These are phyloP conservation scores for Bujurquina vittata DNA, from an alignment of 2,113 vertebrate species.

Conservation along the genomic window DNA sequence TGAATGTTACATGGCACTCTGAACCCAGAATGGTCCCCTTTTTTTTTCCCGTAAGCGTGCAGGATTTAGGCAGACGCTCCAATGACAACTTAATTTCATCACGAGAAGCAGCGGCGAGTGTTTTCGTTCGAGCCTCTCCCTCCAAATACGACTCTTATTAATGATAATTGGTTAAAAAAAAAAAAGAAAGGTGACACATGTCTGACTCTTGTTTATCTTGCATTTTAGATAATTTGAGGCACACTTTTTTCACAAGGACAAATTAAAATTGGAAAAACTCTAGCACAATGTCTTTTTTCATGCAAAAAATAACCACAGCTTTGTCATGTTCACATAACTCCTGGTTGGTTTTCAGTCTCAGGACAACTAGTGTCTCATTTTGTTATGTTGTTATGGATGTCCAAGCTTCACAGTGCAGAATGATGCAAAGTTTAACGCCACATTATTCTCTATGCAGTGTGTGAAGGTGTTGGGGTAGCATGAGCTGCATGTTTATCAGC, in stretches of 20 bases:
- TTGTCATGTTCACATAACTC: not conserved
- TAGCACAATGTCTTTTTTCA: slow-evolving; percentile 50
- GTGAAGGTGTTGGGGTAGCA: accelerated
- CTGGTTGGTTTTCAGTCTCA: not conserved
- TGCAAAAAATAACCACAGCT: slow-evolving; percentile 10
- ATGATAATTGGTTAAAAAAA: slow-evolving; percentile 73
- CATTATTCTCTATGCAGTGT: not conserved
- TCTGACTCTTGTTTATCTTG: slow-evolving; percentile 75
- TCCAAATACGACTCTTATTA: slow-evolving; percentile 68
- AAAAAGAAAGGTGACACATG: slow-evolving; percentile 71
- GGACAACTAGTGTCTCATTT: not conserved
- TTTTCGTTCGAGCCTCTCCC: slow-evolving; percentile 67
- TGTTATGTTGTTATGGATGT: not conserved
- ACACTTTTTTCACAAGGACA: slow-evolving; percentile 63
- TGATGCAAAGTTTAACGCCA: not conserved
- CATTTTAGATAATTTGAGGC: slow-evolving; percentile 72
- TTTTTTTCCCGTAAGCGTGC: slow-evolving; percentile 74
- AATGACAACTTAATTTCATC: slow-evolving; percentile 83
- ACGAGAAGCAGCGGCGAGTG: slow-evolving; percentile 75
- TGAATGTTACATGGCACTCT: slow-evolving; percentile 82
- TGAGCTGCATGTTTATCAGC: not conserved
- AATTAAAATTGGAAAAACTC: slow-evolving; percentile 61
- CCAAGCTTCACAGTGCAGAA: not conserved
- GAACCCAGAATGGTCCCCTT: slow-evolving; percentile 79
- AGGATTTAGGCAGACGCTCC: slow-evolving; percentile 85